Base-by-base conservation (phyloP, 1,140 invertebrate species). In the Papilio aristodemus region DNA sequence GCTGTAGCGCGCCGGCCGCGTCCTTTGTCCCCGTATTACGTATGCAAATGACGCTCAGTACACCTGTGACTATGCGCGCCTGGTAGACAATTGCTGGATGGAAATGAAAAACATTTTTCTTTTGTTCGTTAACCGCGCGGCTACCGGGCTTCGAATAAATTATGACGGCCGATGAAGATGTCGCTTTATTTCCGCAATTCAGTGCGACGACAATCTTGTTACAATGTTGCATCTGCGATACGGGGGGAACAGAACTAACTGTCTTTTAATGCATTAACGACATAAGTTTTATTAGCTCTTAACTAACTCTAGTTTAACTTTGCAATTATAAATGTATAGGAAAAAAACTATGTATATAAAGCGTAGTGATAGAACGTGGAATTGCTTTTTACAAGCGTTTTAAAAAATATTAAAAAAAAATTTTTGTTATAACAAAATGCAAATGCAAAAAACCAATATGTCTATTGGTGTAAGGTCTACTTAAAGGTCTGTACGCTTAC, bases 21-120 rank as follows among this genome's bases (percentile, higher is more conserved):
- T 76, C 86, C 85, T 87, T 89, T 84, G 87, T 75, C 83, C 73
- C 72, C 74, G 81, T 77, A 87, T 87, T 87, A 85, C 71, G 81
- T 84, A 88, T 86, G 84, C 78, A 87, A 87, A 85, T 86, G 80
- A 84, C 69, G 72, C 68, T 54, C 73, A 72, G 78, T 86, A 86
- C 87, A 89, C 87, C 84, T 89, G 87, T 83, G 84, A 73, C 76
- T 83, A 83, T 85, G 82, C 76, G 68, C 66, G 73, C 80, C 84
- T 87, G 76, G 86, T 85, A 84, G 78, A 87, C 81, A 84, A 83
- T 84, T 76, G 78, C 76, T 72, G 76, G 80, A 81, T 86, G 84
- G 83, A 84, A 86, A 86, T 89, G 79, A 77, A 68, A 86, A 78
- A 76, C 71, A 77, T 81, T 82, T 80, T 77, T 72, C 75, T 73